These are phyloP conservation scores for Penaeus indicus DNA, from an alignment of 1,140 invertebrate species.

Conservation along the genomic window DNA sequence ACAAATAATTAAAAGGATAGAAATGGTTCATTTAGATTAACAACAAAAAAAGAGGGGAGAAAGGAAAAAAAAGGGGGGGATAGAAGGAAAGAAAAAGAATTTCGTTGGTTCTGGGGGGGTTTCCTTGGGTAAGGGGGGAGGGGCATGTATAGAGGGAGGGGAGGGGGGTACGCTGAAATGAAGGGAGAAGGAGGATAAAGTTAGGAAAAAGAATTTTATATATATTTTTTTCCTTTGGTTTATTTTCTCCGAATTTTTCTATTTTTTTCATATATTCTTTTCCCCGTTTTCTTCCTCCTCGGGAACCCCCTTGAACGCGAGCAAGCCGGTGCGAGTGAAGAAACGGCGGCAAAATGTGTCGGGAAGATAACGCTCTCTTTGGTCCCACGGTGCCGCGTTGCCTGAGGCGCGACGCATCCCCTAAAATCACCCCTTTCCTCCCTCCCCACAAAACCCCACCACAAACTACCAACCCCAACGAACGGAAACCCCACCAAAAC, in stretches of 20 bases:
- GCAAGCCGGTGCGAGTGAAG: conserved; percentile 28
- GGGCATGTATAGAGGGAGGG: too few species aligned
- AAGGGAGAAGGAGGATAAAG: too few species aligned
- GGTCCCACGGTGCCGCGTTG: conserved; percentile 53
- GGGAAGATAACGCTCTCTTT: conserved; percentile 38
- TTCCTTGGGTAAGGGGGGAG: neutral
- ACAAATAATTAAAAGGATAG: conserved; percentile 60
- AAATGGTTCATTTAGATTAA: conserved; percentile 59
- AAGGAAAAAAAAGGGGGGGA: too few species aligned
- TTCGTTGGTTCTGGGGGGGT: conserved; percentile 10
- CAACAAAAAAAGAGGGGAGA: conserved; percentile 20
- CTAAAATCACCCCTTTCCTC: neutral
- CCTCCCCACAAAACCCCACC: neutral
- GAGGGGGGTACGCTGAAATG: too few species aligned
- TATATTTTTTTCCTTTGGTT: conserved; percentile 9
- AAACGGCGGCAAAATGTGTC: conserved; percentile 57
- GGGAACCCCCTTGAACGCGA: conserved; percentile 23
- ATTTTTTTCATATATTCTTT: neutral
- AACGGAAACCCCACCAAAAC: too few species aligned
- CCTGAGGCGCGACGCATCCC: conserved; percentile 28
- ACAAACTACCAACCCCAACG: too few species aligned
- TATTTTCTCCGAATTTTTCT: neutral
- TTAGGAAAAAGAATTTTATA: too few species aligned
- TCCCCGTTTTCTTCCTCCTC: conserved; percentile 5
- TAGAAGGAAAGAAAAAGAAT: too few species aligned